Base-by-base conservation (phyloP, 2,113 vertebrate genomes). In the Tylochromis polylepis region DNA sequence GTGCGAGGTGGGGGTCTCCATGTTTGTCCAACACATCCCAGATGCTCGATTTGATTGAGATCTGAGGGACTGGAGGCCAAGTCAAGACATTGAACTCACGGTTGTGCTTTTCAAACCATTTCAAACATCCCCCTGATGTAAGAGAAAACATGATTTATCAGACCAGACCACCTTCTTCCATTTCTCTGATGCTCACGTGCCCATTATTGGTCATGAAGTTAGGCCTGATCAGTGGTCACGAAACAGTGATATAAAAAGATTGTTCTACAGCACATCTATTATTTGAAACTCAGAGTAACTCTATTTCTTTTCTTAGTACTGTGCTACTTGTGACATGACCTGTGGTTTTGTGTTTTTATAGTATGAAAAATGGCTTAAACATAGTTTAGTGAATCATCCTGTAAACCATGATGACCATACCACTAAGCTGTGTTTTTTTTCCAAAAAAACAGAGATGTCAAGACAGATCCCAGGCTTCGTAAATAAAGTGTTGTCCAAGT, bases 401-500 rank as follows among this genome's bases (percentile, higher is more conserved):
- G 38, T 18, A 22, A 43, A 59, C 65, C 24, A 36, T 46, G 22
- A 79, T 11, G 31, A n/a, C 46, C 70, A 72, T 57, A 38, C 29
- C 56, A 24, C 49, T 16, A 2, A 59, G 49, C 11, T 59, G 1
- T 82, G 75, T 7, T 1, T 38, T 57, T 62, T 22, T 31, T 1
- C 3, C 18, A 53, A 59, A 79, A 58, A 86, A 60, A 8, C 14
- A 55, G 18, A 81, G 27, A 20, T 16, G 57, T 80, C 8, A 7
- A 60, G 72, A 85, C 81, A 82, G 11, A 82, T 86, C 77, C 9
- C 16, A 59, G 81, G 55, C 80, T 70, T 87, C 82, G 82, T 27
- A 70, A 70, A 89, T 85, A 78, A 88, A 84, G 34, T 82, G 59
- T 27, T 43, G 80, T 78, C 85, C 87, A 31, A 62, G 70, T 87